Base-by-base conservation (phyloP, 1,140 invertebrate species). In the Lordiphosa clarofinis region DNA sequence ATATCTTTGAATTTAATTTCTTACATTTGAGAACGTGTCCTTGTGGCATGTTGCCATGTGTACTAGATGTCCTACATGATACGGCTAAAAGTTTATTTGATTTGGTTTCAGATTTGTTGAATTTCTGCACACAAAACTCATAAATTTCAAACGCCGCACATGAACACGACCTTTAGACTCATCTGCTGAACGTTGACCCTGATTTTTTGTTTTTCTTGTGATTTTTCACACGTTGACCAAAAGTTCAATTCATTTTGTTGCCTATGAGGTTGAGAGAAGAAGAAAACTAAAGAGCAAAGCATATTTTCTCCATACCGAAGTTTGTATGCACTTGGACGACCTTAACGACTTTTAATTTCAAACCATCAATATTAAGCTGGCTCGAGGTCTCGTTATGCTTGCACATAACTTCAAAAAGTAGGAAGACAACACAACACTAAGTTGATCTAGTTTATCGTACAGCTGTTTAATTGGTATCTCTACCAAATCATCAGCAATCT, bases 201-300 rank as follows among this genome's bases (percentile, higher is more conserved):
- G 54, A 59, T 21, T 38, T 37, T 12, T 56, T 7, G 33, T 55
- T 53, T 59, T 50, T 38, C n/a, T 55, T 19, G 1, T 52, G 56
- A 60, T 57, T 63, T 62, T 50, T 39, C 58, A 56, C 56, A 59
- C 56, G 69, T 58, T 81, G 75, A 61, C 75, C 74, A 60, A 44
- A 62, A 72, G 76, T 82, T 82, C 57, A 75, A 81, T 71, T 82
- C 57, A 81, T 70, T 76, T 74, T 37, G 54, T 28, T 8, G 28
- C 6, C 28, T 8, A 31, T 31, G 7, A 31, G 28, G 2, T 1
- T 31, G 28, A 31, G 8, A 31, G 8, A 8, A 8, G 7, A 31
- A 31, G 7, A 31, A 31, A 31, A 31, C 28, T 8, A 13, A 6
- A 31, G 6, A 33, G 31, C 5, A 24, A 35, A 12, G 9, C 1